Evolutionary conservation across 2,797 vertebrate species (phyloP).

Genomic region (Gouania willdenowi): DNA sequence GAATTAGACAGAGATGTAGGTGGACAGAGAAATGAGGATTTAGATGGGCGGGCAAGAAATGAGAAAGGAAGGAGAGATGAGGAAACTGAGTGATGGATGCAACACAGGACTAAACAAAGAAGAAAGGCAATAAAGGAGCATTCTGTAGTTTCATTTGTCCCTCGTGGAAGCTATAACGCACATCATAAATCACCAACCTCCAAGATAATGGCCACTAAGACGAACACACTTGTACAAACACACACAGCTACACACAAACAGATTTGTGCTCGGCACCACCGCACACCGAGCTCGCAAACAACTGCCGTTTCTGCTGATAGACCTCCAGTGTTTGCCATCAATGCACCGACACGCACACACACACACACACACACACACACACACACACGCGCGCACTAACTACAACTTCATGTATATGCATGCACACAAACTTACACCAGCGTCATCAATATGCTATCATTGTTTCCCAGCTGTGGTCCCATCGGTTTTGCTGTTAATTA

Average conservation of each 20-base stretch:
- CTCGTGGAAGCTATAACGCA: slow-evolving; percentile 54
- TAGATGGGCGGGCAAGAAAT: slow-evolving; percentile 9
- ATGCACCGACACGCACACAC: neutral
- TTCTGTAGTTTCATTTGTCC: slow-evolving; percentile 69
- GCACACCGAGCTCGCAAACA: slow-evolving; percentile 3
- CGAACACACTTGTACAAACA: slow-evolving; percentile 15
- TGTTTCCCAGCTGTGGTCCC: slow-evolving; percentile 65
- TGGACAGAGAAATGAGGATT: slow-evolving; percentile 4
- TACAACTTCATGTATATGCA: neutral
- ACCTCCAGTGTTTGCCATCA: slow-evolving; percentile 17
- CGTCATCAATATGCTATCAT: slow-evolving; percentile 66
- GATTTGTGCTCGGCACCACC: neutral
- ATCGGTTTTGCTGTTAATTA: slow-evolving; percentile 60
- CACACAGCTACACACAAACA: slow-evolving; percentile 11
- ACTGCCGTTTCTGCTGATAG: slow-evolving; percentile 29
- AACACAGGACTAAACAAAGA: slow-evolving; percentile 54
- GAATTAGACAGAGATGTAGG: slow-evolving; percentile 29
- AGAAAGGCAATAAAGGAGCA: slow-evolving; percentile 66
- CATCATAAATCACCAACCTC: slow-evolving; percentile 65
- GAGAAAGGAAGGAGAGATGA: neutral
- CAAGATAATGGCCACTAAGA: slow-evolving; percentile 50
- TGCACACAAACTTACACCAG: slow-evolving; percentile 20
- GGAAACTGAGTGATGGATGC: slow-evolving; percentile 52
- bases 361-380: neutral
- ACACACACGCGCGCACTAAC: too few relatives aligned